Evolutionary conservation across 2,797 vertebrate species (phyloP), one percentile per base, ranked within the genome.

Genomic region (Rhynchotus rufescens): DNA sequence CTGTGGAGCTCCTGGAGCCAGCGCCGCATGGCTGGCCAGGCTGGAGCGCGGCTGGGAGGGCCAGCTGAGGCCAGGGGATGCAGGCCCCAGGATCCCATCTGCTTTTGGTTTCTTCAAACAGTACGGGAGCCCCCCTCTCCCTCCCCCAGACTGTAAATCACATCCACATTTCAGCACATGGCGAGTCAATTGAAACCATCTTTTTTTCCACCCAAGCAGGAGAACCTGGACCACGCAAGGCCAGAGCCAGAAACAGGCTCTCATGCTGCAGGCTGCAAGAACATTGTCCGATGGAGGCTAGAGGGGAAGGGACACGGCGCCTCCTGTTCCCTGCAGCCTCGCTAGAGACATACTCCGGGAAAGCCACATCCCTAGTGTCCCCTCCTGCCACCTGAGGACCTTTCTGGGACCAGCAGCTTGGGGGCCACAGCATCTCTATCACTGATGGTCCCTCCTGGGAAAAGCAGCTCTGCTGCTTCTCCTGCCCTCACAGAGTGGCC

Each of bases 131-230:
- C 32, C 60, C 12, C 28, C 2, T 1, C 71, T 44, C 67, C 83
- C 64, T 52, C 56, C 67, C 83, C 3, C 0, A 28, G 75, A 40
- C 57, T 82, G 80, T 54, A 95, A 94, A 92, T 89, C 54, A 47
- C 42, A 68, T 78, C 80, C 95, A 92, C 14, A 5, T 95, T 94
- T 84, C 87, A 92, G 84, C 93, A 94, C 89, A 94, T 92, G 89
- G 83, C 0, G 4, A 92, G 40, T 90, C 92, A 76, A 94, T 94
- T 91, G 89, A 94, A 96, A 92, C n/a, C 86, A 83, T 21, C 60
- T 32, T 40, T 72, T 68, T 47, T 77, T 49, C 36, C 6, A 0
- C 60, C 42, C 45, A 66, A 79, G 77, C 10, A 28, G n/a, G 40
- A 67, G 66, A 88, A 83, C 15, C 40, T 42, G 75, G 78, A 65